phyloP scores from a whole-genome alignment of 2,888 invertebrate genomes.

The Drosophila subsilvestris region DNA sequence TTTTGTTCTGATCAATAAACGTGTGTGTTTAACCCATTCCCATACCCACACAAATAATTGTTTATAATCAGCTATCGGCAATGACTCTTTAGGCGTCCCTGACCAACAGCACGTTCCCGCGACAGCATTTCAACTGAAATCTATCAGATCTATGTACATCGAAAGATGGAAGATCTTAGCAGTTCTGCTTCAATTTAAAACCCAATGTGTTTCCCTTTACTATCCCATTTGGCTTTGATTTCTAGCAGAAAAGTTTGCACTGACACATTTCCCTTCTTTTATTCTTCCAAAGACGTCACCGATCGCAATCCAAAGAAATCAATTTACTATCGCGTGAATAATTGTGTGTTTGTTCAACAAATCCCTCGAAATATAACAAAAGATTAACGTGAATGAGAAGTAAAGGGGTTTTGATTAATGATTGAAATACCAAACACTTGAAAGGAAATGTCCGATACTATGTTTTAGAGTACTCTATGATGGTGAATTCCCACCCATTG shows the following conservation, averaged over 20 bases:
- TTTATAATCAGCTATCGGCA: constrained; percentile 16
- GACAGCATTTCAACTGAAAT: neutral
- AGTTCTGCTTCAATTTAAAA: no score
- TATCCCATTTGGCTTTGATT: neutral
- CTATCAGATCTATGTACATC: neutral
- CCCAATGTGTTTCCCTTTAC: no score
- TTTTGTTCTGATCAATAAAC: constrained; percentile 36
- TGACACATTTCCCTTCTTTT: neutral
- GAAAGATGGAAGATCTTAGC: neutral
- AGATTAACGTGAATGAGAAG: constrained; percentile 15
- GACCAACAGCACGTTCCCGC: constrained; percentile 67
- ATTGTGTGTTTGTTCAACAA: constrained; percentile 29
- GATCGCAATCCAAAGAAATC: constrained; percentile 15
- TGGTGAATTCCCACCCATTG: neutral
- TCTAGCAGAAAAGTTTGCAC: neutral
- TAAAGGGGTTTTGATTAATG: neutral
- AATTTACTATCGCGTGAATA: constrained; percentile 16
- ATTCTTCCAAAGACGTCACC: constrained; percentile 27
- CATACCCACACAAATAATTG: neutral
- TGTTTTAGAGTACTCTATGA: neutral
- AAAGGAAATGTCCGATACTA: constrained; percentile 3
- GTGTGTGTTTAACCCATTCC: constrained; percentile 31
- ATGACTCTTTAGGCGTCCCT: constrained; percentile 50
- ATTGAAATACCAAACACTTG: neutral
- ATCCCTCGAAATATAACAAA: constrained; percentile 14